These are phyloP conservation scores for Nannoperca australis DNA, from an alignment of 2,797 vertebrate species.

Conservation along the genomic window DNA sequence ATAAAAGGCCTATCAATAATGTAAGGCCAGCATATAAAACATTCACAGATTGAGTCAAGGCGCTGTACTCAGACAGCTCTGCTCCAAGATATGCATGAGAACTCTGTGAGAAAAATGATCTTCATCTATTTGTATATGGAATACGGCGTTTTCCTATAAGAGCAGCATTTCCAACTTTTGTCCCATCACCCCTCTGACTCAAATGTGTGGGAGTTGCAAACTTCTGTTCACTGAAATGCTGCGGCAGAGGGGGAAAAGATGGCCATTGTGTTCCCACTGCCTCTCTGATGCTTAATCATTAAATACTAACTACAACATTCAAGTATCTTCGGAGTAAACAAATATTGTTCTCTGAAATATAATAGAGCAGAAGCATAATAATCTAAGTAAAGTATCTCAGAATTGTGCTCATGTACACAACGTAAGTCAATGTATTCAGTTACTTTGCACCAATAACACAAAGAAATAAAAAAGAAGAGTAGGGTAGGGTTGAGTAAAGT, in stretches of 20 bases:
- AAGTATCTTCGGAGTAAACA: background rate
- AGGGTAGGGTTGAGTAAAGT: background rate
- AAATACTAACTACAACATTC: background rate
- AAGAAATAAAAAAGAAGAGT: background rate
- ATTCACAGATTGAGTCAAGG: slow-evolving; percentile 73
- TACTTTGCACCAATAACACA: background rate
- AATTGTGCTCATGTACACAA: background rate
- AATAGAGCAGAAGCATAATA: background rate
- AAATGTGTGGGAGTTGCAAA: slow-evolving; percentile 44
- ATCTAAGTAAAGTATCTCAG: no score
- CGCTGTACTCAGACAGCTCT: slow-evolving; percentile 55
- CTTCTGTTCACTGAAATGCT: slow-evolving; percentile 35
- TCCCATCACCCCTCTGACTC: slow-evolving; percentile 30
- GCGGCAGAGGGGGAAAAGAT: background rate
- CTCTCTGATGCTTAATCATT: slow-evolving; percentile 40
- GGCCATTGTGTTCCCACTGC: slow-evolving; percentile 42
- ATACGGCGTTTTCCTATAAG: slow-evolving; percentile 46
- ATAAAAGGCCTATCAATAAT: slow-evolving; percentile 84
- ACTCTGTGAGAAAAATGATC: slow-evolving; percentile 46
- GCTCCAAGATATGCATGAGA: slow-evolving; percentile 57
- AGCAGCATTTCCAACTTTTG: slow-evolving; percentile 30
- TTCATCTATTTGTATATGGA: slow-evolving; percentile 40
- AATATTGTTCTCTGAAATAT: background rate
- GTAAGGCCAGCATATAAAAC: slow-evolving; percentile 79
- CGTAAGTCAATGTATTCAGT: background rate